Base-by-base conservation (phyloP, 2,113 vertebrate genomes). In the Pelvicachromis taeniatus region DNA sequence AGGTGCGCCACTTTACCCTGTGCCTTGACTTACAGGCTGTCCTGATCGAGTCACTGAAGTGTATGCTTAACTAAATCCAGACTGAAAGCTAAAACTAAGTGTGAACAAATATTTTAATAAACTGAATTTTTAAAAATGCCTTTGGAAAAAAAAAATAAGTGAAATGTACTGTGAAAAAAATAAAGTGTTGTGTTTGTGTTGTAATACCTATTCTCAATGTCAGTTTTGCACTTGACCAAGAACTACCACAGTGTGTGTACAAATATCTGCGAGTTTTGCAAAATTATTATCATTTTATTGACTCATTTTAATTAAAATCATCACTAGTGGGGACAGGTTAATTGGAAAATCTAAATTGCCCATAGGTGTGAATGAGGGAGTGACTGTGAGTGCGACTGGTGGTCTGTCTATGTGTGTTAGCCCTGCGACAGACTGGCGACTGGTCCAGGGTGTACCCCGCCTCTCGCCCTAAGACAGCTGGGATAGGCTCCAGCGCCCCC, bases 71-170 rank as follows among this genome's bases (percentile, higher is more conserved):
- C 58, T 35, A 63, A 35, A 35, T n/a, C 59, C 31, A 35, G 59
- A 63, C 59, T n/a, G 9, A n/a, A 63, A 63, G 35, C 58, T 4
- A 63, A 63, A 63, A 35, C 2, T 63, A 35, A 12, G 17, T 63
- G 31, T 63, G 9, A 35, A 63, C 35, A 35, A 35, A n/a, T 35
- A 35, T 35, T 63, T n/a, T 35, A 35, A 63, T n/a, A n/a, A 35
- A n/a, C 17, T n/a, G 31, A 12, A n/a, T 1, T 12, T 61, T n/a
- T n/a, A 12, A 35, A 63, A 61, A n/a, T 35, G 9, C 59, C 31
- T 35, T 35, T 0, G 9, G 19, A 16, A 21, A 33, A 6, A 0
- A 0, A 1, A 4, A 17, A 35, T 16, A 35, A 35, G 31, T 35
- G 17, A n/a, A 61, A 61, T 61, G 17, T 61, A 19, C 58, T 35